Base-by-base conservation (phyloP, 2,113 vertebrate species). In the Cyphomyrus plagiostoma region DNA sequence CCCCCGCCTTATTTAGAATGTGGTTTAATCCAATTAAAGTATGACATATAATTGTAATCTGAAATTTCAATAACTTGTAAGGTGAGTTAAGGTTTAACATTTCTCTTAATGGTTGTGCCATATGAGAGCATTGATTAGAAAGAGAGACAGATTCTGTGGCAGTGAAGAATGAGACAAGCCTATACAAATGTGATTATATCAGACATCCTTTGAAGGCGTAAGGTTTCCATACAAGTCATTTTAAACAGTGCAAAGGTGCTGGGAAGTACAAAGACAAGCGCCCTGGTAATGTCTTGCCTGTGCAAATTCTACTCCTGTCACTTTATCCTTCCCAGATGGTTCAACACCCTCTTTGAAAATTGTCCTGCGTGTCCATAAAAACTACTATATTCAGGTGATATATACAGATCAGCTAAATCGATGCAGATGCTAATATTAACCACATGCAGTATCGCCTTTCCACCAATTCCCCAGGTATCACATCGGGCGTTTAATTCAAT, bases 141-240 rank as follows among this genome's bases (percentile, higher is more conserved):
- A 83, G 88, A 42, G 39, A 83, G 45, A 15, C 49, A 89, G 13
- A 56, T 83, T 89, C 50, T 56, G 50, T 19, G 19, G 88, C 30
- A 45, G 66, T 8, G 30, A 46, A 48, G 58, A 80, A 39, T 48
- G 46, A 87, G 62, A 77, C n/a, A 35, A 17, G 30, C 49, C 49
- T 48, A 56, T 88, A 56, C 89, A 88, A 82, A 86, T 58, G 35
- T 17, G 50, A 88, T 88, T 90, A 84, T 77, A 49, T 45, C 48
- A 49, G 48, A 49, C 50, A 88, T 90, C 70, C 70, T 87, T 35
- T 50, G 58, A 48, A 82, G 70, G 86, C 42, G 3, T 56, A 30
- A n/a, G 66, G n/a, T 82, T 88, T 90, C 89, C 50, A 58, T 30
- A 42, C 19, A 62, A 88, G 62, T 66, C 17, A 42, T 49, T 88